A percentile compares a stretch with the other conserved stretches of the same genome.
These are phyloP conservation scores for Hypotaenidia okinawae DNA, from an alignment of 2,797 vertebrate species.

Conservation along the genomic window DNA sequence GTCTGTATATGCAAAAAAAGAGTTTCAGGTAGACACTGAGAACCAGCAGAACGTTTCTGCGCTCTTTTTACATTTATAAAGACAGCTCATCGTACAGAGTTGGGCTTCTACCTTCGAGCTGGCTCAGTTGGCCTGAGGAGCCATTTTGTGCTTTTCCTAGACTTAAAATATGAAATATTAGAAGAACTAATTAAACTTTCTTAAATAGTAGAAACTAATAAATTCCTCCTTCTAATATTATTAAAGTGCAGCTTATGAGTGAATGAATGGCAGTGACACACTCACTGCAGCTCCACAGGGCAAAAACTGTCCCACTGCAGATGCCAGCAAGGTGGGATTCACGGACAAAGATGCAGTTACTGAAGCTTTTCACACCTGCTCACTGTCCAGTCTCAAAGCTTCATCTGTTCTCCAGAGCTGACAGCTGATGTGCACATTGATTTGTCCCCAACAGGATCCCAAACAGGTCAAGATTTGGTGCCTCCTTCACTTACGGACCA, in stretches of 20 bases:
- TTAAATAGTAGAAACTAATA: background rate
- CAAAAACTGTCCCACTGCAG: background rate
- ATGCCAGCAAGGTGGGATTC: background rate
- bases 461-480: background rate
- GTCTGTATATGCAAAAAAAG: background rate
- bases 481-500: background rate
- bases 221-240: background rate
- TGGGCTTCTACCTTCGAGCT: background rate
- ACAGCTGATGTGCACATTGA: accelerated
- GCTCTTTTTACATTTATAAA: background rate
- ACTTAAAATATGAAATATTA: background rate
- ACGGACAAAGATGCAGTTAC: background rate
- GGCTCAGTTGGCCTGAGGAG: background rate
- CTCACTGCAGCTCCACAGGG: background rate
- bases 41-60: background rate
- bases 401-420: background rate
- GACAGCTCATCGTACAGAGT: background rate
- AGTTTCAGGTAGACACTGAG: background rate
- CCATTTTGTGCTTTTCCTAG: background rate
- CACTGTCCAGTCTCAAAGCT: background rate
- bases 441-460: background rate
- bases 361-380: background rate
- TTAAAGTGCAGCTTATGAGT: background rate
- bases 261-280: background rate
- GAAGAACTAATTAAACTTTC: slow-evolving; percentile 17